A percentile compares a stretch with the other conserved stretches of the same genome.
Conservation (phyloP, 1,140 invertebrate genomes). For the Callitettix versicolor region DNA sequence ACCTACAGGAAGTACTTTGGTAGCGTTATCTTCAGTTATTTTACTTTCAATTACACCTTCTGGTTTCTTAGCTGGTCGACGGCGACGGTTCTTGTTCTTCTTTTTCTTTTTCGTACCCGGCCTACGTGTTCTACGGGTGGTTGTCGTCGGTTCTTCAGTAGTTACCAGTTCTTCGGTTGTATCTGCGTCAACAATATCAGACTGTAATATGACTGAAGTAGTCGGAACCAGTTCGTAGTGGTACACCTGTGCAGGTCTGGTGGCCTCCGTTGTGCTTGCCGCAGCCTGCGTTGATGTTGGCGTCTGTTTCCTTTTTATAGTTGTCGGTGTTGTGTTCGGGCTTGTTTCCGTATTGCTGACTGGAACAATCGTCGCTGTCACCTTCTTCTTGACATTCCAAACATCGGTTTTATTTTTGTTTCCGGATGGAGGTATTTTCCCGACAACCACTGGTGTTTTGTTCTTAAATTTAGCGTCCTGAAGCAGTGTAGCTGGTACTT, state of each 20-base stretch:
- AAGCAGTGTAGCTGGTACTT: slow-evolving; percentile 16
- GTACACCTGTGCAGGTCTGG: slow-evolving; percentile 26
- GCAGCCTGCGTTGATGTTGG: slow-evolving; percentile 24
- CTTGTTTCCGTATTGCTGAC: slow-evolving; percentile 14
- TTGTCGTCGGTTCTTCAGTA: slow-evolving; percentile 16
- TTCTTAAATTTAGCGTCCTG: slow-evolving; percentile 30
- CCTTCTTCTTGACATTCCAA: slow-evolving; percentile 16
- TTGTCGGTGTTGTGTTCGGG: slow-evolving; percentile 9
- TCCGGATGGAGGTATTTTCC: slow-evolving; percentile 23
- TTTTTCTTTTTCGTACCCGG: slow-evolving; percentile 31
- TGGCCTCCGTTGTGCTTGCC: slow-evolving; percentile 23
- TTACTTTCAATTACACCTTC: slow-evolving; percentile 32
- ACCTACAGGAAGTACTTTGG: slow-evolving; percentile 36
- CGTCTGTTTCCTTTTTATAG: slow-evolving; percentile 19
- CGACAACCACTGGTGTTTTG: slow-evolving; percentile 27
- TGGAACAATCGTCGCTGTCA: slow-evolving; percentile 13
- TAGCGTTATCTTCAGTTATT: slow-evolving; percentile 37
- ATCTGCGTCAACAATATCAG: slow-evolving; percentile 16
- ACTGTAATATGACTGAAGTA: slow-evolving; percentile 20
- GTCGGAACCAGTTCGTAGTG: slow-evolving; percentile 24
- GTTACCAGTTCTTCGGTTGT: slow-evolving; percentile 17
- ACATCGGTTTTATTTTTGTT: slow-evolving; percentile 17
- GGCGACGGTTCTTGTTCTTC: slow-evolving; percentile 46
- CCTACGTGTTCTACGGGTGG: slow-evolving; percentile 21
- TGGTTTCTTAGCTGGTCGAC: slow-evolving; percentile 32